Base-by-base conservation (phyloP, 2,113 vertebrate genomes). In the Anser cygnoides region DNA sequence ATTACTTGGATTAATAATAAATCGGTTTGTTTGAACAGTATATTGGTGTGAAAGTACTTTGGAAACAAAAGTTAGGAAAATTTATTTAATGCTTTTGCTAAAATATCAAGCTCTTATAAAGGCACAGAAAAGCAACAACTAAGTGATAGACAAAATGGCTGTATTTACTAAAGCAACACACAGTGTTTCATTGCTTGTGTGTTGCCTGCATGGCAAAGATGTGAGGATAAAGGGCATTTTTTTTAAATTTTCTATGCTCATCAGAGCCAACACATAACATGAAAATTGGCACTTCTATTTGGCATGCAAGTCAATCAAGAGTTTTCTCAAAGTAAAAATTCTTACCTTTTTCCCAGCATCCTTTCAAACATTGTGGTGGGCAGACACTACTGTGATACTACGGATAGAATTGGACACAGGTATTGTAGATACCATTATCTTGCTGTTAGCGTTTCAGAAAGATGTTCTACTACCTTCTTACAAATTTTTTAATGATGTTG, bases 1-100 rank as follows among this genome's bases (percentile, higher is more conserved):
- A 50, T 93, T 84, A 44, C 16, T 88, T 90, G n/a, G 26, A 74
- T 86, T 80, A 81, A 86, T 93, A 90, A 93, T 74, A 90, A 90
- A 90, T 78, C 11, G 19, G 6, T 80, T 93, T 77, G 46, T 81
- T 67, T 90, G 44, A 80, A 50, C 23, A 37, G n/a, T 28, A 22
- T 85, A 25, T 22, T 88, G 55, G 19, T 77, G 41, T 92, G 86
- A 63, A 86, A 81, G 2, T 8, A 10, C 55, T 81, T 89, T 94
- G 59, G 82, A 90, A 94, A 81, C 23, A 39, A 43, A 46, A 81
- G 20, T 37, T 33, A 49, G 46, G 57, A 80, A 85, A 33, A n/a
- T 29, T 18, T 87, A 54, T 85, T 70, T 80, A 90, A 70, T 58
- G 28, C 12, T 74, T 82, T 74, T 76, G 37, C 39, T 80, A 21